These are phyloP conservation scores for Agonopterix subpropinquella DNA, from an alignment of 2,888 invertebrate genomes.

Conservation along the genomic window DNA sequence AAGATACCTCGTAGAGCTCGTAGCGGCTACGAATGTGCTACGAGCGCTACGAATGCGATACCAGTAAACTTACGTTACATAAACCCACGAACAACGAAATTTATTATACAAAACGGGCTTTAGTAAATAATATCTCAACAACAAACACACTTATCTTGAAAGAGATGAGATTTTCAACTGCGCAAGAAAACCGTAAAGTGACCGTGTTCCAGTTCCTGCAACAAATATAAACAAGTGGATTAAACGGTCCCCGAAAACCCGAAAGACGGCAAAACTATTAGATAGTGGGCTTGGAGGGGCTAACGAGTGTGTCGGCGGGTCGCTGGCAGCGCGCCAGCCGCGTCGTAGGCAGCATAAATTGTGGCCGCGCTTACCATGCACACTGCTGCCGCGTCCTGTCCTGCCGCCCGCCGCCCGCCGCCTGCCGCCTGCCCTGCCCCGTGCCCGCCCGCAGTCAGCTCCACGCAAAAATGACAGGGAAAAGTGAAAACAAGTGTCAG, in stretches of 20 bases:
- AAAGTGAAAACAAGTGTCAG: conserved; percentile 40
- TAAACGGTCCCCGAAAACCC: conserved; percentile 40
- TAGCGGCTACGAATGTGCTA: conserved; percentile 7
- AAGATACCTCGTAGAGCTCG: not conserved
- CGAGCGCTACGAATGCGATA: not conserved
- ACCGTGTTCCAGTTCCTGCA: conserved; percentile 22
- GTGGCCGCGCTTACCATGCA: conserved; percentile 24
- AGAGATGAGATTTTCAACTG: conserved; percentile 12
- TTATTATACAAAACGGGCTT: not conserved
- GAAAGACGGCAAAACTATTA: conserved; percentile 53
- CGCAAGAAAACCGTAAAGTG: conserved; percentile 19
- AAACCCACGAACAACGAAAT: conserved; percentile 1
- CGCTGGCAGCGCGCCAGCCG: conserved; percentile 48
- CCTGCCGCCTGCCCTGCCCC: conserved; percentile 11
- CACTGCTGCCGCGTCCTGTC: conserved; percentile 11
- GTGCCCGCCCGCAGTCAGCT: conserved; percentile 6
- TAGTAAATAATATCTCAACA: conserved; percentile 8
- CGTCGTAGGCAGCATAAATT: conserved; percentile 40
- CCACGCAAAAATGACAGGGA: conserved; percentile 21
- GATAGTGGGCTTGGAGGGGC: conserved; percentile 43
- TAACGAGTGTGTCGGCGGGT: conserved; percentile 50
- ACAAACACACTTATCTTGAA: conserved; percentile 12
- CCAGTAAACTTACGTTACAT: not conserved
- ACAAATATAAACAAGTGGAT: conserved; percentile 51
- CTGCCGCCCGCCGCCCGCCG: conserved; percentile 16